These are phyloP conservation scores for Eulithis prunata DNA, from an alignment of 2,888 invertebrate species.

Conservation along the genomic window DNA sequence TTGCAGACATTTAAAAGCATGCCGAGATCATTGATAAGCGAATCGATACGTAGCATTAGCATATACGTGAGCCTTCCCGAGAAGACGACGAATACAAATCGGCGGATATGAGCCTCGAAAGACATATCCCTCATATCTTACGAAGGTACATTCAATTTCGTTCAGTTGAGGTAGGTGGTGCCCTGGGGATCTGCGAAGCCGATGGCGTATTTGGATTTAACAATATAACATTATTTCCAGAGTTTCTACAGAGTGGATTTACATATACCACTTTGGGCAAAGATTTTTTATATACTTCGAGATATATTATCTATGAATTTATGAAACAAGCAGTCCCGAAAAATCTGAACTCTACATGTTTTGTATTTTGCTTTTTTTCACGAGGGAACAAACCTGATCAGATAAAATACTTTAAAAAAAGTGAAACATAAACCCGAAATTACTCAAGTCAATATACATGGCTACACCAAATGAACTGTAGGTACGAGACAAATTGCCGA, in stretches of 20 bases:
- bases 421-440: neutral
- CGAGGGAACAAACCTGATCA: no score
- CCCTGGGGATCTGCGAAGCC: conserved; percentile 12
- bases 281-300: no score
- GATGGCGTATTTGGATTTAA: conserved; percentile 16
- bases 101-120: conserved; percentile 31
- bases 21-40: conserved; percentile 28
- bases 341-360: no score
- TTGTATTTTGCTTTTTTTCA: no score
- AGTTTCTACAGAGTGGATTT: no score
- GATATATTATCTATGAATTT: no score
- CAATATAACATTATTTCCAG: neutral
- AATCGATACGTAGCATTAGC: conserved; percentile 31
- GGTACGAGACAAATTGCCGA: conserved; percentile 24
- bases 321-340: no score
- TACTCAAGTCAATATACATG: neutral
- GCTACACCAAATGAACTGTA: conserved; percentile 2
- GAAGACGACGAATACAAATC: conserved; percentile 39
- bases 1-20: conserved; percentile 19
- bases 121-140: conserved; percentile 29
- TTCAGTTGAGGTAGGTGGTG: conserved; percentile 19
- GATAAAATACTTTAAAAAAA: no score
- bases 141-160: conserved; percentile 35
- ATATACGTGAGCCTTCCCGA: conserved; percentile 38
- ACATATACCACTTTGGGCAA: no score